Evolutionary conservation across 2,888 invertebrate species (phyloP).

Genomic region (Hesperia comma): DNA sequence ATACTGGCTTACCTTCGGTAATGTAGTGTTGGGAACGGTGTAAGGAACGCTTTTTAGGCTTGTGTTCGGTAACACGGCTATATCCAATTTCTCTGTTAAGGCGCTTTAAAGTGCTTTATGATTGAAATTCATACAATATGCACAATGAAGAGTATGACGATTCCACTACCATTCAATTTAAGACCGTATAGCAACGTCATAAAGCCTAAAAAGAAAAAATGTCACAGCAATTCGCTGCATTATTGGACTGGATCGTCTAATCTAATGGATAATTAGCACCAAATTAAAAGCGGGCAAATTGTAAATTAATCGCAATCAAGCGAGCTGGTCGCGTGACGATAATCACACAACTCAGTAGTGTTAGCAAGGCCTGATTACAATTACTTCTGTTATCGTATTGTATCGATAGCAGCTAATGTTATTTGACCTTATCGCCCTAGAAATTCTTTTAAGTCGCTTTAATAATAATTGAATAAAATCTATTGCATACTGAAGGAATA

Average conservation of each 20-base stretch:
- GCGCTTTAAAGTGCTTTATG: constrained; percentile 7
- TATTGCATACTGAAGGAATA: background rate
- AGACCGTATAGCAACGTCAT: constrained; percentile 7
- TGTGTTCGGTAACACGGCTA: constrained; percentile 23
- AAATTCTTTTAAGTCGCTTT: constrained; percentile 27
- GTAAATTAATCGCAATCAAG: constrained; percentile 58
- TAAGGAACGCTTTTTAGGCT: constrained; percentile 13
- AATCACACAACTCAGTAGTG: constrained; percentile 60
- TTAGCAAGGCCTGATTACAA: constrained; percentile 50
- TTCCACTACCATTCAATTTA: constrained; percentile 1
- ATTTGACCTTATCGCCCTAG: constrained; percentile 39
- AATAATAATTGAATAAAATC: constrained; percentile 15
- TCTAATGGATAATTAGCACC: constrained; percentile 54
- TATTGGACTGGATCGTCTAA: constrained; percentile 47
- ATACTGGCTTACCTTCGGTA: constrained; percentile 51
- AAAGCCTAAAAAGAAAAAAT: constrained; percentile 11
- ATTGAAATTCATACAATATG: constrained; percentile 21
- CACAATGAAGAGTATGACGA: background rate
- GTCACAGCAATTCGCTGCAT: constrained; percentile 24
- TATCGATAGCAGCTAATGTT: constrained; percentile 56
- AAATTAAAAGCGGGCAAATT: constrained; percentile 59
- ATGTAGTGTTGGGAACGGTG: constrained; percentile 34
- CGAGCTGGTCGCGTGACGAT: constrained; percentile 61
- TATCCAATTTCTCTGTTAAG: constrained; percentile 33
- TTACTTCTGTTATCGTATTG: constrained; percentile 56